Percentiles rank a stretch among this genome's conserved stretches.
phyloP scores from a whole-genome alignment of 2,113 vertebrate species.

The Piaya cayana region DNA sequence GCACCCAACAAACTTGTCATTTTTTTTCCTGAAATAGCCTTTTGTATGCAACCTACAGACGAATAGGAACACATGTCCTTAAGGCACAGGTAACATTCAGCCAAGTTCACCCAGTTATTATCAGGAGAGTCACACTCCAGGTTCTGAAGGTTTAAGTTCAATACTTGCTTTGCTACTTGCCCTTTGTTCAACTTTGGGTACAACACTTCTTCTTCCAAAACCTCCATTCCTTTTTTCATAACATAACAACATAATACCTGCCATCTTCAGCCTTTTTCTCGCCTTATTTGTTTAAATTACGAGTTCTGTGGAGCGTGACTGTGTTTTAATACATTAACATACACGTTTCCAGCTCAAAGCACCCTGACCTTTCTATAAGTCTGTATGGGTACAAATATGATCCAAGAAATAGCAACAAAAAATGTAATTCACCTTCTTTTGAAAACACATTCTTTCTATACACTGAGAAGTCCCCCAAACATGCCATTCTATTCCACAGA shows the following conservation, averaged over 20 bases:
- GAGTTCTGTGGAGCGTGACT: neutral
- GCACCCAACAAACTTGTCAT: neutral
- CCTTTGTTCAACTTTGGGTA: neutral
- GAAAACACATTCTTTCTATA: neutral
- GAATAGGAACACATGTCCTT: neutral
- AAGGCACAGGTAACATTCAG: slow-evolving; percentile 2
- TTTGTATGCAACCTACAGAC: neutral
- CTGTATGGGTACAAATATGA: neutral
- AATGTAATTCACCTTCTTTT: neutral
- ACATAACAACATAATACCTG: neutral
- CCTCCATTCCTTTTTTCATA: neutral
- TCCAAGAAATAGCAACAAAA: neutral
- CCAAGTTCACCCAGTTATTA: neutral
- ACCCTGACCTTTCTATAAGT: neutral
- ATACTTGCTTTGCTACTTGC: neutral
- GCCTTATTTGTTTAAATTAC: neutral
- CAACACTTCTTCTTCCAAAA: neutral
- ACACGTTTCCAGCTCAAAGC: neutral
- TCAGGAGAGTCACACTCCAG: neutral
- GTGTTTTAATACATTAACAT: neutral
- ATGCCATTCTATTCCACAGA: neutral
- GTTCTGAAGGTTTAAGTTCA: neutral
- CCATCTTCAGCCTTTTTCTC: neutral
- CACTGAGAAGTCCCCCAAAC: neutral
- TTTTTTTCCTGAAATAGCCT: neutral